phyloP scores from a whole-genome alignment of 2,113 vertebrate species.

The Acrocephalus arundinaceus region DNA sequence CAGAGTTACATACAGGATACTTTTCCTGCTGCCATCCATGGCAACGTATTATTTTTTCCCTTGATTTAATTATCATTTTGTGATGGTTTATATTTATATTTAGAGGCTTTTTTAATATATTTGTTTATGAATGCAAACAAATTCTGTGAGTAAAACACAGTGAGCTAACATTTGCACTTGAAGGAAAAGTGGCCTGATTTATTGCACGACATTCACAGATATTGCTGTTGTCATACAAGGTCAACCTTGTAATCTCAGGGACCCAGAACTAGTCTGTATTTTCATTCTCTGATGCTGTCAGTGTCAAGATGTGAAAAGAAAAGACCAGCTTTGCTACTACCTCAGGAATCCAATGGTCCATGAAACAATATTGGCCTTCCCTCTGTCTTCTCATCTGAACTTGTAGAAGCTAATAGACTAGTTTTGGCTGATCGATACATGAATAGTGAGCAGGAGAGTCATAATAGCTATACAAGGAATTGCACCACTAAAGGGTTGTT shows the following conservation, averaged over 20 bases:
- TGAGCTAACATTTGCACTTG: not conserved
- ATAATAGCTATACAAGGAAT: not conserved
- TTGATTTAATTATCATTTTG: not conserved
- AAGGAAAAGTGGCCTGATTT: not conserved
- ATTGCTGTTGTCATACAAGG: not conserved
- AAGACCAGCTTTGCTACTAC: conserved; percentile 17
- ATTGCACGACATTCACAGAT: not conserved
- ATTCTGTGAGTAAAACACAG: not conserved
- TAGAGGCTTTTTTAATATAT: not conserved
- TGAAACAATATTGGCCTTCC: conserved; percentile 46
- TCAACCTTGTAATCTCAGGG: not conserved
- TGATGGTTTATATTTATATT: not conserved
- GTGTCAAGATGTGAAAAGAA: not conserved
- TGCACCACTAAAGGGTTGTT: not conserved
- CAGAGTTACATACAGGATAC: not conserved
- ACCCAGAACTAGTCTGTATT: not conserved
- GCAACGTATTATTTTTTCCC: not conserved
- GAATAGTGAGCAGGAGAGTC: not conserved
- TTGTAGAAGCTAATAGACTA: conserved; percentile 1
- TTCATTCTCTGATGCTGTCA: conserved; percentile 6
- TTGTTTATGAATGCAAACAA: not conserved
- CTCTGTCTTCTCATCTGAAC: conserved; percentile 34
- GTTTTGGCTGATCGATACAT: conserved; percentile 40
- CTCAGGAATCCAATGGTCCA: conserved; percentile 36
- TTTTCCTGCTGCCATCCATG: not conserved